A percentile compares a stretch with the other conserved stretches of the same genome.
Evolutionary conservation across 1,140 invertebrate genomes (phyloP).

Genomic region (Platyura marginata): DNA sequence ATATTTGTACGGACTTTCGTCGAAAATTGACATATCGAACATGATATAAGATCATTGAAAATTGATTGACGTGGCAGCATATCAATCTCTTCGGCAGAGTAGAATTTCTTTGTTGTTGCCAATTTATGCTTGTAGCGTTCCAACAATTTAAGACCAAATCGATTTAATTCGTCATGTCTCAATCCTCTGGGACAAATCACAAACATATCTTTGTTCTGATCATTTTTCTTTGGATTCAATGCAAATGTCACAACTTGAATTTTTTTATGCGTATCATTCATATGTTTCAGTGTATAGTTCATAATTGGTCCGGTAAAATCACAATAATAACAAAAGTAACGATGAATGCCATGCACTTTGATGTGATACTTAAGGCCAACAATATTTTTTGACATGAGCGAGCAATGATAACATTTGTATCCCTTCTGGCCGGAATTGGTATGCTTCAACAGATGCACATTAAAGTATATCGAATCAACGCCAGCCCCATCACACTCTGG

Average conservation of each 20-base stretch:
- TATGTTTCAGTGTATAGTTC: constrained; percentile 25
- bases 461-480: neutral
- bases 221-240: constrained; percentile 28
- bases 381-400: neutral
- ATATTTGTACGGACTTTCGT: constrained; percentile 61
- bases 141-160: constrained; percentile 8
- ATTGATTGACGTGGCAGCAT: constrained; percentile 43
- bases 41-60: constrained; percentile 38
- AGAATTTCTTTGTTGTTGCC: constrained; percentile 21
- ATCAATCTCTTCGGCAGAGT: constrained; percentile 38
- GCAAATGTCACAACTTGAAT: constrained; percentile 25
- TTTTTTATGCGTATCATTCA: constrained; percentile 33
- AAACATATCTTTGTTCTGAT: constrained; percentile 30
- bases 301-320: neutral
- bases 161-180: constrained; percentile 7
- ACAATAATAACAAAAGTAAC: constrained; percentile 17
- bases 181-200: constrained; percentile 26
- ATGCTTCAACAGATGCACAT: neutral
- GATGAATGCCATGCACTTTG: constrained; percentile 25
- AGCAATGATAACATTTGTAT: neutral
- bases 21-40: constrained; percentile 42
- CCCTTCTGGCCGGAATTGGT: neutral
- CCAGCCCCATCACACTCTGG: constrained; percentile 12
- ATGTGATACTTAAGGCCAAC: constrained; percentile 4
- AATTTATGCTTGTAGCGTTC: constrained; percentile 4